Base-by-base conservation (phyloP, 2,113 vertebrate species). In the Chaetodon auriga region DNA sequence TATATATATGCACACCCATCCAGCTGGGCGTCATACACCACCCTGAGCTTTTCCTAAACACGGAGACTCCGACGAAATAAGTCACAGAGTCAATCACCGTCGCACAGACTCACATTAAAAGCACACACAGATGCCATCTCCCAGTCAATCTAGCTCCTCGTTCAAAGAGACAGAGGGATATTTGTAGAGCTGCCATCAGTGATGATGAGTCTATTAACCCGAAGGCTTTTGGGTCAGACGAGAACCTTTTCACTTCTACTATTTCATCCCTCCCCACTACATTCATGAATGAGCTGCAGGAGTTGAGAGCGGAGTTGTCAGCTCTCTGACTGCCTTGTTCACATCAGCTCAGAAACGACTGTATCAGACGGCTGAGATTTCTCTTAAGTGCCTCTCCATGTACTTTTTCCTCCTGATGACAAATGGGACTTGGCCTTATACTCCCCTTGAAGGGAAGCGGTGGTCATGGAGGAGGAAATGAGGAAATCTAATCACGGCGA, bases 161-260 rank as follows among this genome's bases (percentile, higher is more conserved):
- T 80, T 87, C 64, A 82, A 63, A 75, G 54, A 83, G 62, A 83
- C 57, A 48, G 62, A 41, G 63, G 18, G 65, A 65, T 82, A 80
- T 83, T 75, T 81, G 81, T 64, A n/a, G 48, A 87, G 60, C 69
- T 82, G 65, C 68, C 78, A 78, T 65, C 71, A 64, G 71, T 79
- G 65, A 79, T 71, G 87, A 87, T 68, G 78, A 85, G 63, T 89
- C 88, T 87, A 84, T 90, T 92, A 89, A 92, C 85, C 87, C 58
- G 0, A 49, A 61, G 36, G 66, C 66, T 78, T 74, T 68, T 18
- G 64, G 87, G 83, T 87, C 78, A 88, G 54, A 68, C 38, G 53
- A 68, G 60, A 73, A 78, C 75, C 51, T 85, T 83, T 85, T 70
- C 84, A 75, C 89, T 81, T 80, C 19, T 61, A 72, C 84, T 45